These are phyloP conservation scores for Cheilosia pagana DNA, from an alignment of 2,888 invertebrate genomes.

Conservation along the genomic window DNA sequence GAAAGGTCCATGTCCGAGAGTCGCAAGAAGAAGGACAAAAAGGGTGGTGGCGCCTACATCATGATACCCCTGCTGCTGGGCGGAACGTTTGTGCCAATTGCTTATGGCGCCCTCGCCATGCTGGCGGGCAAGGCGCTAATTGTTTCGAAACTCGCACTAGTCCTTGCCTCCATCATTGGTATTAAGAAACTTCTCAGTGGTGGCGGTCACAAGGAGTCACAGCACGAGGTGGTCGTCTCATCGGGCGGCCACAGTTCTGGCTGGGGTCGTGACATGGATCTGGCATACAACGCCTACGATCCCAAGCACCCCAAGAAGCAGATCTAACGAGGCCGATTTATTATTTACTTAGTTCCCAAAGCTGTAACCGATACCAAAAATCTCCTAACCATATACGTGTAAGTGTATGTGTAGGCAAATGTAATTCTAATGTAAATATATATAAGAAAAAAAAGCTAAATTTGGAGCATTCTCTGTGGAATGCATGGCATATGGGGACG, in stretches of 20 bases:
- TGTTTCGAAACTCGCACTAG: conserved; percentile 92
- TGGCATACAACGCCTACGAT: conserved; percentile 86
- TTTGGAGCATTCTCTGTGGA: conserved; percentile 30
- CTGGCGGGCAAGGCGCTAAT: conserved; percentile 94
- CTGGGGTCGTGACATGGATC: conserved; percentile 88
- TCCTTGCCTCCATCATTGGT: conserved; percentile 92
- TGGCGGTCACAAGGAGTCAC: conserved; percentile 86
- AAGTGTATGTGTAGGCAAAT: conserved; percentile 14
- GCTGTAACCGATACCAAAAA: conserved; percentile 67
- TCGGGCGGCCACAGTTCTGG: conserved; percentile 88
- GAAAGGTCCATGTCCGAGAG: conserved; percentile 86
- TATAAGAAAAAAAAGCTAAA: conserved; percentile 4
- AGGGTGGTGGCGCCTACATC: conserved; percentile 87
- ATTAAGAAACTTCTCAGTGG: conserved; percentile 91
- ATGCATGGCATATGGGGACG: conserved; percentile 47
- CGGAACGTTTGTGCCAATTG: conserved; percentile 92
- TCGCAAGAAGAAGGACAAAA: conserved; percentile 88
- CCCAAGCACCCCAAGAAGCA: conserved; percentile 81
- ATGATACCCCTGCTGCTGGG: conserved; percentile 91
- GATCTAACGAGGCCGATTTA: conserved; percentile 34
- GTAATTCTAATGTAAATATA: conserved; percentile 54
- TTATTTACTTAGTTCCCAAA: conserved; percentile 36
- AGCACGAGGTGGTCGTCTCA: conserved; percentile 89
- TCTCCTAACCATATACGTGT: no score
- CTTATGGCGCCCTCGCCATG: conserved; percentile 91